A percentile compares a stretch with the other conserved stretches of the same genome.
These are phyloP conservation scores for Phyllostomus discolor DNA, from an alignment of 2,113 vertebrate species.

Conservation along the genomic window DNA sequence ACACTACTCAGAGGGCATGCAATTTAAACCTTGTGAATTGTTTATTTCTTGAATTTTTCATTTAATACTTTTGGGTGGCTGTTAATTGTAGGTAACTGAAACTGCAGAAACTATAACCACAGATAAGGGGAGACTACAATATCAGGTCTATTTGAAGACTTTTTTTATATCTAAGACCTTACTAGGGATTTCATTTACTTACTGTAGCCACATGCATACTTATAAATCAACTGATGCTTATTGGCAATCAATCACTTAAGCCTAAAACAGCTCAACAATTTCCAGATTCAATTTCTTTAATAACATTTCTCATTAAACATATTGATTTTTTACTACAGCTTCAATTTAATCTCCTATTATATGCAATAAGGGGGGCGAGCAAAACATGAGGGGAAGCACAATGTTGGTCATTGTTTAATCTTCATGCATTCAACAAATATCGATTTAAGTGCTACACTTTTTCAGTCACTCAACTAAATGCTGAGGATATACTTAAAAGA, in stretches of 20 bases:
- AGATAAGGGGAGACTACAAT: not conserved
- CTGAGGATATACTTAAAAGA: not conserved
- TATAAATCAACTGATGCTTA: constrained; percentile 16
- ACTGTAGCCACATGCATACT: not conserved
- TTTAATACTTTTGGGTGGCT: not conserved
- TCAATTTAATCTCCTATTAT: constrained; percentile 29
- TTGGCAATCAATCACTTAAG: constrained; percentile 18
- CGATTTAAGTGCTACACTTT: not conserved
- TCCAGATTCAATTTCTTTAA: constrained; percentile 46
- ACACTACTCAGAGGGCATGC: not conserved
- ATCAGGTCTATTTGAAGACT: not conserved
- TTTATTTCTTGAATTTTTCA: not conserved
- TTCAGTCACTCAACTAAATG: not conserved
- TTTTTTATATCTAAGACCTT: not conserved
- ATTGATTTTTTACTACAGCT: constrained; percentile 37
- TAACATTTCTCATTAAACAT: constrained; percentile 36
- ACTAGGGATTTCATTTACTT: not conserved
- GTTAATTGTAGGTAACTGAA: not conserved
- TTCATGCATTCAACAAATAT: not conserved
- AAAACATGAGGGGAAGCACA: not conserved
- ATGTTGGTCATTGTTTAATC: not conserved
- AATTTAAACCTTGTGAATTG: not conserved
- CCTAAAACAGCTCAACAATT: not conserved
- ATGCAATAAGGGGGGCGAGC: not conserved
- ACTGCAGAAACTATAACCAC: not conserved